A percentile compares a stretch with the other conserved stretches of the same genome.
Conservation (phyloP, 1,140 invertebrate species). For the Ostrea edulis region DNA sequence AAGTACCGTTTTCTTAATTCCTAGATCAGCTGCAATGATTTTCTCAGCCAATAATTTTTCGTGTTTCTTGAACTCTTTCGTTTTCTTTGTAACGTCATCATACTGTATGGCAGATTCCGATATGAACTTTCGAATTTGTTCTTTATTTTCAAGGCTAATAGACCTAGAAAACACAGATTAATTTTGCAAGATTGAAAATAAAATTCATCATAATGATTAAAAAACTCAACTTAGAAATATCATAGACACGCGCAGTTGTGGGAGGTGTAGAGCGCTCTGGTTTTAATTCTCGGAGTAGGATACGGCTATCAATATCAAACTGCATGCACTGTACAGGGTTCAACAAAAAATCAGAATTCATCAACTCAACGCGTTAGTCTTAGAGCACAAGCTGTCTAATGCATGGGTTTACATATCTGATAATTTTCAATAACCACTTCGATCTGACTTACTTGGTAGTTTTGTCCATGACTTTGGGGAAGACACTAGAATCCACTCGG, state of each 20-base stretch:
- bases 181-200: background rate
- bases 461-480: conserved; percentile 29
- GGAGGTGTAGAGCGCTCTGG: too few species aligned
- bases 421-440: too few species aligned
- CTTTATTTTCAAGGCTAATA: conserved; percentile 10
- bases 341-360: too few species aligned
- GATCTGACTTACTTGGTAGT: conserved; percentile 11
- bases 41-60: background rate
- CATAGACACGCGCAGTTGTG: too few species aligned
- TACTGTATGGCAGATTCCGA: conserved; percentile 25
- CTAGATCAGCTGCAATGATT: background rate
- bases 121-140: conserved; percentile 9
- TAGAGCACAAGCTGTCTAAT: too few species aligned
- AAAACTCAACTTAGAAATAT: background rate
- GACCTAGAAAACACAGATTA: background rate
- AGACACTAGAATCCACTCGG: background rate
- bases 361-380: too few species aligned
- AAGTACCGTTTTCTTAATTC: conserved; percentile 10
- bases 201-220: background rate
- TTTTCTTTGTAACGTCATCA: conserved; percentile 2
- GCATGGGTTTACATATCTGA: too few species aligned
- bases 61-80: conserved; percentile 1
- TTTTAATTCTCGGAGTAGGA: too few species aligned
- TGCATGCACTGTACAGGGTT: too few species aligned
- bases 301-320: too few species aligned